phyloP scores from a whole-genome alignment of 2,888 invertebrate genomes.

The Aricia artaxerxes region DNA sequence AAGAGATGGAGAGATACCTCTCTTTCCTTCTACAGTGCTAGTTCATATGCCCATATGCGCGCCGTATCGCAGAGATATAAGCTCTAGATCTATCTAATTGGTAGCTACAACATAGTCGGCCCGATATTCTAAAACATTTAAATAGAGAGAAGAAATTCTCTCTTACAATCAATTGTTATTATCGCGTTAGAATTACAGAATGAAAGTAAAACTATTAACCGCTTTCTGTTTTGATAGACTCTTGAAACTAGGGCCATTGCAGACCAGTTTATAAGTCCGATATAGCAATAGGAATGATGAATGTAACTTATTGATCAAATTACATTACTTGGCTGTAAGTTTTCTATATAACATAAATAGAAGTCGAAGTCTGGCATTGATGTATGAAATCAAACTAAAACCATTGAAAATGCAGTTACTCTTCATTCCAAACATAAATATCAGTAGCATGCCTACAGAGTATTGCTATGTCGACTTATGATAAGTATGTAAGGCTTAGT shows the following conservation, averaged over 20 bases:
- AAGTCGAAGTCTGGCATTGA: neutral
- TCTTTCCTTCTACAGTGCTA: neutral
- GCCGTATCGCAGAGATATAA: neutral
- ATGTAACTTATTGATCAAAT: neutral
- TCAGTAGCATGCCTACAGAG: neutral
- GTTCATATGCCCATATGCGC: too few species aligned
- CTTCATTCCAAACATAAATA: neutral
- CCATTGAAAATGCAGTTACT: neutral
- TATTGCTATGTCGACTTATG: neutral
- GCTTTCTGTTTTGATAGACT: neutral
- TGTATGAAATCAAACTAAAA: neutral
- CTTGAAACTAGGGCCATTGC: neutral
- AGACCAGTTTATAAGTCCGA: neutral
- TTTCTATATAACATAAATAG: too few species aligned
- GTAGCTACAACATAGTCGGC: neutral
- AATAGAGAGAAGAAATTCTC: too few species aligned
- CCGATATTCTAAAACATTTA: neutral
- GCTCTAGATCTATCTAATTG: neutral
- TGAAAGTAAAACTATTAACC: neutral
- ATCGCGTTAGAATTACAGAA: neutral
- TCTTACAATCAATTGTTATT: neutral
- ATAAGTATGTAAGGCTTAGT: neutral
- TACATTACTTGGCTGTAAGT: too few species aligned
- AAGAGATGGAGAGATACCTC: neutral
- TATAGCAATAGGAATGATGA: slow-evolving; percentile 1